Base-by-base conservation (phyloP, 1,140 invertebrate genomes). In the Drosophila suzukii region DNA sequence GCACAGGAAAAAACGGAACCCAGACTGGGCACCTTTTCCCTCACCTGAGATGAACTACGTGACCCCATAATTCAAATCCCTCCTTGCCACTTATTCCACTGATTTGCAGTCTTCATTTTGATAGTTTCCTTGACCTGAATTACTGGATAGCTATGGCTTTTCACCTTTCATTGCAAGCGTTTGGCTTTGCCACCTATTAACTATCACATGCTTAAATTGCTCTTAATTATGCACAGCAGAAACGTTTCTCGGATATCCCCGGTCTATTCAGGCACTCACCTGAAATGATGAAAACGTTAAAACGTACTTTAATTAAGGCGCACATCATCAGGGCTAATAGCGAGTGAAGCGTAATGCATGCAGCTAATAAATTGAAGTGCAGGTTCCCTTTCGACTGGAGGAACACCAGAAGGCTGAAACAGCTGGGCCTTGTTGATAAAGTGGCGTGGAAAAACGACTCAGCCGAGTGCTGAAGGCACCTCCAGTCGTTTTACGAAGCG, bases 101-200 rank as follows among this genome's bases (percentile, higher is more conserved):
- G 43, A 54, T 76, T 77, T 60, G 54, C n/a, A 68, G 62, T 71
- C 63, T 68, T 49, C 54, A 56, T 70, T 71, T 88, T 89, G 76
- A 83, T 83, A 81, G 63, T 89, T 89, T 89, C 80, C 84, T 89
- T 89, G 84, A 81, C 84, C 84, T 67, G 38, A 89, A 89, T 89
- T 75, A 55, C 68, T 79, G 63, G 51, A 53, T 47, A 76, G 75
- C 79, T 73, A 78, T 79, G 47, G 66, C 15, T 51, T 53, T 65
- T 54, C 34, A 54, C 27, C 47, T 32, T 44, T 34, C 30, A 15
- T 20, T n/a, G 24, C 20, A n/a, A 34, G 24, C 27, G 27, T 47
- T 8, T 54, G 36, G 13, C 5, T 49, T 20, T 44, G 34, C 39
- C 20, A 59, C 44, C 49, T 75, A 56, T 67, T 75, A 73, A 46